Evolutionary conservation across 2,888 invertebrate genomes (phyloP).

Genomic region (Netelia virgata): DNA sequence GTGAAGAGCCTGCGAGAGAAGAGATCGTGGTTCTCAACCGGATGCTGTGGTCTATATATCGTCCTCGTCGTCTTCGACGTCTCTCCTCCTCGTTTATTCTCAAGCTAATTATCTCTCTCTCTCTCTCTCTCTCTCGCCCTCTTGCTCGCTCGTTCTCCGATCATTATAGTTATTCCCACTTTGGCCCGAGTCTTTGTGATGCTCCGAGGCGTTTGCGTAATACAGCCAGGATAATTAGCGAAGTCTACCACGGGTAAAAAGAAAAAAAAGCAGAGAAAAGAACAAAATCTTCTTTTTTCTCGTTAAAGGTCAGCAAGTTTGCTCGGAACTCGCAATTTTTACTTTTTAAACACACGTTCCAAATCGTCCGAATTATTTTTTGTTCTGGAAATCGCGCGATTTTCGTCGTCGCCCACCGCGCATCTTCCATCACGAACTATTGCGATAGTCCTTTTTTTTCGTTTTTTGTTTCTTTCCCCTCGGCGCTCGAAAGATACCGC

Average conservation of each 20-base stretch:
- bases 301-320: neutral
- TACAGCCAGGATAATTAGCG: constrained; percentile 50
- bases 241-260: neutral
- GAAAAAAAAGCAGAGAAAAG: constrained; percentile 9
- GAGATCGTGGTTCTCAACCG: constrained; percentile 78
- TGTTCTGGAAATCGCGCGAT: constrained; percentile 7
- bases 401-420: constrained; percentile 35
- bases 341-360: neutral
- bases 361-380: neutral
- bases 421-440: constrained; percentile 56
- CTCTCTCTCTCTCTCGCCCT: neutral
- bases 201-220: constrained; percentile 40
- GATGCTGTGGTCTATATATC: constrained; percentile 52
- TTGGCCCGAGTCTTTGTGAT: constrained; percentile 26
- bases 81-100: constrained; percentile 45
- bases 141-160: constrained; percentile 23
- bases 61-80: constrained; percentile 15
- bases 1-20: constrained; percentile 61
- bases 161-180: constrained; percentile 55
- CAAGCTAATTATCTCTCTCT: constrained; percentile 28
- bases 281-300: neutral
- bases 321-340: neutral
- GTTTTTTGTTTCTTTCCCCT: constrained; percentile 32
- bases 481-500: constrained; percentile 40
- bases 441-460: constrained; percentile 55